These are phyloP conservation scores for Apteryx mantelli DNA, from an alignment of 2,113 vertebrate species.

Conservation along the genomic window DNA sequence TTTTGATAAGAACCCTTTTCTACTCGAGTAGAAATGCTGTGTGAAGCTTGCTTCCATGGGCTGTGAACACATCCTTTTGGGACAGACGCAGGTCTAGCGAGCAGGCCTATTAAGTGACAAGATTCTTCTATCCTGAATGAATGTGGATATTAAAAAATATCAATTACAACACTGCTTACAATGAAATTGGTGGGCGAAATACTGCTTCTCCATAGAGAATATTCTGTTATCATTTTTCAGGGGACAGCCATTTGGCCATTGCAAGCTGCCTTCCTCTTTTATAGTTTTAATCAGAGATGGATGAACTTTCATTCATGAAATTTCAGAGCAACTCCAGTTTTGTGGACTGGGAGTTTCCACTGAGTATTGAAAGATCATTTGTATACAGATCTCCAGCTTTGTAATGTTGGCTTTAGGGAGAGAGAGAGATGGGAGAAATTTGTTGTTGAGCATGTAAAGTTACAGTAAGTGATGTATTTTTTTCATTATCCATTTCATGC, in stretches of 20 bases:
- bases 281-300: not conserved
- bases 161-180: not conserved
- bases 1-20: not conserved
- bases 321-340: not conserved
- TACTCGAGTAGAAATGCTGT: not conserved
- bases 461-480: not conserved
- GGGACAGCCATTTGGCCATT: not conserved
- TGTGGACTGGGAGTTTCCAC: not conserved
- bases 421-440: not conserved
- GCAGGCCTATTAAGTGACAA: not conserved
- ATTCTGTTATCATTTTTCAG: not conserved
- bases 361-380: not conserved
- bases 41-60: rapidly evolving
- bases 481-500: not conserved
- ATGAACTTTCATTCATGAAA: not conserved
- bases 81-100: not conserved
- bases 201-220: not conserved
- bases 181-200: not conserved
- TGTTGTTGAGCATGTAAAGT: not conserved
- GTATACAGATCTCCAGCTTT: rapidly evolving
- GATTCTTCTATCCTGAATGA: not conserved
- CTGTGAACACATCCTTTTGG: rapidly evolving
- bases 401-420: not conserved
- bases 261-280: not conserved
- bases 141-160: not conserved